These are phyloP conservation scores for Marcusenius ussheri DNA, from an alignment of 2,113 vertebrate species.

Conservation along the genomic window DNA sequence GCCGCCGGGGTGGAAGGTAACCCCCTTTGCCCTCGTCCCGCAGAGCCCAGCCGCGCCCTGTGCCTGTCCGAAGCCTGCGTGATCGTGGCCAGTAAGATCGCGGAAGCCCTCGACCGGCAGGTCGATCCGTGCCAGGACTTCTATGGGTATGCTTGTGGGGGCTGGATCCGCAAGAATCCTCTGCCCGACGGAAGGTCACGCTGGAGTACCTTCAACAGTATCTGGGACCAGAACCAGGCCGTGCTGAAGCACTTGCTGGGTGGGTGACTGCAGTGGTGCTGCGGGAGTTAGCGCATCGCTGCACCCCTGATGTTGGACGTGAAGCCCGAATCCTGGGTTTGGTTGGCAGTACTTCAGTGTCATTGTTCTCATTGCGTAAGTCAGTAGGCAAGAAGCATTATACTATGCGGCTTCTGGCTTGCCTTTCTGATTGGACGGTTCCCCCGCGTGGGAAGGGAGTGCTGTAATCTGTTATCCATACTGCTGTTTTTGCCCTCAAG, in stretches of 20 bases:
- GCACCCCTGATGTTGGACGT: not conserved
- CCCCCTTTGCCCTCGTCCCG: not conserved
- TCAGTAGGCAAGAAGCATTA: not conserved
- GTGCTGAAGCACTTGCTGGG: slow-evolving; percentile 91
- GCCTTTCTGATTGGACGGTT: not conserved
- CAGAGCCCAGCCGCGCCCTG: slow-evolving; percentile 68
- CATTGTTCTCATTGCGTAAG: not conserved
- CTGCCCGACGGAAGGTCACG: slow-evolving; percentile 84
- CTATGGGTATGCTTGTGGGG: slow-evolving; percentile 91
- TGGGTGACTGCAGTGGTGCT: slow-evolving; percentile 42
- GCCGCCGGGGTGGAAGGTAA: not conserved
- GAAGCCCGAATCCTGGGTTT: not conserved
- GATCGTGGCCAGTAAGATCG: slow-evolving; percentile 83
- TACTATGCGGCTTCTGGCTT: not conserved
- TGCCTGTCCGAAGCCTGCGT: slow-evolving; percentile 86
- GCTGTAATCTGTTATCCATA: not conserved
- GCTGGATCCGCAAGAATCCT: slow-evolving; percentile 90
- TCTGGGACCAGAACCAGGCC: slow-evolving; percentile 97
- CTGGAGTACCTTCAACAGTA: slow-evolving; percentile 96
- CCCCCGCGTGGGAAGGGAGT: not conserved
- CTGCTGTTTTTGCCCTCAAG: not conserved
- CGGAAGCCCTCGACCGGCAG: slow-evolving; percentile 79
- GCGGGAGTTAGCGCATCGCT: not conserved
- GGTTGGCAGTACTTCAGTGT: not conserved
- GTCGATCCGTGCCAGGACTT: slow-evolving; percentile 89